phyloP scores from a whole-genome alignment of 2,797 vertebrate genomes.

The Danio albolineatus region DNA sequence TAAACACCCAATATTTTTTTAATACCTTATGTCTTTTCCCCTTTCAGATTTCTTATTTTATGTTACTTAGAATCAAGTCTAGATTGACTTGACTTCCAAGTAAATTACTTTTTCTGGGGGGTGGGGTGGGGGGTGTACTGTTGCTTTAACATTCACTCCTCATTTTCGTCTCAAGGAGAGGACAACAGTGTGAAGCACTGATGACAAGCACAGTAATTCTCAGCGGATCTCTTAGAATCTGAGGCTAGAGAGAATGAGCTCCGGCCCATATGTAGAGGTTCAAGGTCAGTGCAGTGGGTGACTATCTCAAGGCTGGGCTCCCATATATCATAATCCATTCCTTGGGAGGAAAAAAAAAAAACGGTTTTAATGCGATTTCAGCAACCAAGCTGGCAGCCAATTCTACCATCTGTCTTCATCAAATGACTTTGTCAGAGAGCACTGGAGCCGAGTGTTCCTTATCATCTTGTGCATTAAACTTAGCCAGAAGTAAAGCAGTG shows the following conservation, averaged over 20 bases:
- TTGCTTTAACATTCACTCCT: slow-evolving; percentile 33
- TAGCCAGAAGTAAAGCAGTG: slow-evolving; percentile 51
- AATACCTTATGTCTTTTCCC: no score
- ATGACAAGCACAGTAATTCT: slow-evolving; percentile 44
- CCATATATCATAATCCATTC: slow-evolving; percentile 61
- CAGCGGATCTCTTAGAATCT: slow-evolving; percentile 35
- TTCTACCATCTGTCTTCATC: slow-evolving; percentile 68
- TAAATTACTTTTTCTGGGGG: slow-evolving; percentile 6
- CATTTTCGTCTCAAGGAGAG: slow-evolving; percentile 38
- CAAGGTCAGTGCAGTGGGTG: slow-evolving; percentile 59
- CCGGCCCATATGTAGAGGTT: slow-evolving; percentile 39
- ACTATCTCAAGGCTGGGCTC: slow-evolving; percentile 51
- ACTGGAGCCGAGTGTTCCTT: slow-evolving; percentile 52
- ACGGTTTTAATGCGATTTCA: slow-evolving; percentile 64
- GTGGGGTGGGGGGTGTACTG: neutral
- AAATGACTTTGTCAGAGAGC: slow-evolving; percentile 67
- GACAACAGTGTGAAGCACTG: slow-evolving; percentile 29
- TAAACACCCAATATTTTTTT: no score
- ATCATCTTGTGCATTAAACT: slow-evolving; percentile 53
- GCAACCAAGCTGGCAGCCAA: slow-evolving; percentile 51
- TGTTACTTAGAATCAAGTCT: no score
- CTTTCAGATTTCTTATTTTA: no score
- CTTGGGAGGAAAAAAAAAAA: slow-evolving; percentile 52
- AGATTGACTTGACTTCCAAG: neutral
- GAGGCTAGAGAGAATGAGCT: slow-evolving; percentile 33